Base-by-base conservation (phyloP, 2,888 invertebrate genomes). In the Leucania comma region DNA sequence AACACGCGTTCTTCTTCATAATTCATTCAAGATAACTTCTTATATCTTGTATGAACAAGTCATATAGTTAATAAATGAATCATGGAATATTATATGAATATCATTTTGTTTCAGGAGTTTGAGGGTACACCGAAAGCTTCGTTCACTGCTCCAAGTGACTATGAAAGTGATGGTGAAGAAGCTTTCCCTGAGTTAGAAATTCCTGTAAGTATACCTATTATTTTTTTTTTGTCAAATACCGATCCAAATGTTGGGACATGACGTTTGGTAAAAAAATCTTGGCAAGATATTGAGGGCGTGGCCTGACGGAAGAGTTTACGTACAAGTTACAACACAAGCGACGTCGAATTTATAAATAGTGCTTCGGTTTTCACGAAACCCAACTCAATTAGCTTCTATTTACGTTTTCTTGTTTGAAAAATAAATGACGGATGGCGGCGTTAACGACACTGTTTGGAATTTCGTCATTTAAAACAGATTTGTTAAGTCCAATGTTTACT, bases 101-200 rank as follows among this genome's bases (percentile, higher is more conserved):
- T 29, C 1, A 56, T 72, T 79, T 72, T 74, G 6, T 71, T 85
- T 3, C 87, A 96, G 96, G 95, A 94, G 78, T 90, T 90, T 26
- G 94, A 94, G 74, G 90, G 88, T 67, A 91, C 90, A 1, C 87
- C 91, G 0, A 95, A 96, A 83, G 80, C 86, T 26, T 91, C 89
- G 68, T 86, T 92, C 58, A 79, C 92, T 4, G 86, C 87, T 46
- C 89, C 92, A 51, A 94, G 91, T 84, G 96, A 96, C 80, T 93
- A 93, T 81, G 96, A 96, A 76, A 96, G 96, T 80, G 96, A 96
- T 84, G 95, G 93, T 26, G 96, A 96, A 85, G 96, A 96, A 75
- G 94, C 95, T 20, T 94, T 95, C 78, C 91, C 91, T 32, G 96
- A 96, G 82, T 85, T 93, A 82, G 96, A 96, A 80, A 88, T 94